phyloP scores from a whole-genome alignment of 1,140 invertebrate genomes.

The Homalodisca vitripennis region DNA sequence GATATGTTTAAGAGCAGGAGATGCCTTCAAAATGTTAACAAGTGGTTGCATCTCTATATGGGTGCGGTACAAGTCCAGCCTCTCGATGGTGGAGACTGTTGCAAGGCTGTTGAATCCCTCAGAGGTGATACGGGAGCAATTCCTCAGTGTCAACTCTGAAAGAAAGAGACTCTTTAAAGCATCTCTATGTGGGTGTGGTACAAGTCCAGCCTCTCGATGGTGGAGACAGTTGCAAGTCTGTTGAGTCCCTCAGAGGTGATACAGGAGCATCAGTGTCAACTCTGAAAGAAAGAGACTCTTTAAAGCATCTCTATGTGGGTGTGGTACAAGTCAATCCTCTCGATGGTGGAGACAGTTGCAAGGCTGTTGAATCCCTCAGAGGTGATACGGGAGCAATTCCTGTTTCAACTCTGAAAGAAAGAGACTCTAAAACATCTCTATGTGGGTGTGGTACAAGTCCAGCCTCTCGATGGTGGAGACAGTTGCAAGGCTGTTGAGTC shows the following conservation, averaged over 20 bases:
- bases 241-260: constrained; percentile 59
- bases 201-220: constrained; percentile 71
- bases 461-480: constrained; percentile 67
- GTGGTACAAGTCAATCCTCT: constrained; percentile 74
- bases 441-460: constrained; percentile 73
- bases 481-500: constrained; percentile 60
- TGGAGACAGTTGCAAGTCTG: constrained; percentile 58
- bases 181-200: constrained; percentile 70
- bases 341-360: constrained; percentile 60
- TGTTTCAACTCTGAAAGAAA: no score
- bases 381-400: constrained; percentile 55
- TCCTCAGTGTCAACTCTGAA: constrained; percentile 65
- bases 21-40: constrained; percentile 62
- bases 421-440: no score
- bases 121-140: constrained; percentile 53
- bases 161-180: constrained; percentile 41
- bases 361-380: constrained; percentile 61
- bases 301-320: constrained; percentile 64
- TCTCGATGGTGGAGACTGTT: constrained; percentile 62
- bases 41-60: constrained; percentile 61
- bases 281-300: constrained; percentile 54
- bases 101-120: constrained; percentile 61
- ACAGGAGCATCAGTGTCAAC: constrained; percentile 60
- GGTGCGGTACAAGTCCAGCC: constrained; percentile 76
- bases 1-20: constrained; percentile 66